Percentiles rank a stretch among this genome's conserved stretches.
phyloP scores from a whole-genome alignment of 1,140 invertebrate genomes.

The Lamellibrachia luymesi region DNA sequence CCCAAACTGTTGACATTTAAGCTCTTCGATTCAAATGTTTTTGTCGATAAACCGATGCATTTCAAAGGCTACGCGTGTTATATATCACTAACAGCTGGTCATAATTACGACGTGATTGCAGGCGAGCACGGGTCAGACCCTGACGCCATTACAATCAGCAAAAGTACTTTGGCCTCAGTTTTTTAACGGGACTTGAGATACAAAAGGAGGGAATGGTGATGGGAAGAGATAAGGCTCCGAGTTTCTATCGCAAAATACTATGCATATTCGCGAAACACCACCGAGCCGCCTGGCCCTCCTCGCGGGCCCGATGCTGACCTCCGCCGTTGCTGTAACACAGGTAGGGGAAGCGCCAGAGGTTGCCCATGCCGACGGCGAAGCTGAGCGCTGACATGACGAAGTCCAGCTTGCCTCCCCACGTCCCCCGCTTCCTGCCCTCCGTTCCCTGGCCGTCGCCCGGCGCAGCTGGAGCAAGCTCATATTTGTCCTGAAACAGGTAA shows the following conservation, averaged over 20 bases:
- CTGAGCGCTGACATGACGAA: conserved; percentile 70
- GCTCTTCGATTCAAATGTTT: not conserved
- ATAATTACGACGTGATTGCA: not conserved
- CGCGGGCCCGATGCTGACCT: conserved; percentile 41
- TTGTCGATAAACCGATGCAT: not conserved
- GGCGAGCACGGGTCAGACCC: not conserved
- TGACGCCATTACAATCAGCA: not conserved
- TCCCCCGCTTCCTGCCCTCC: conserved; percentile 29
- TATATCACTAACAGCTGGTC: not conserved
- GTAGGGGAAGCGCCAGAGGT: conserved; percentile 78
- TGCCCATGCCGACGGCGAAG: conserved; percentile 66
- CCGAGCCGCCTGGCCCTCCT: no score
- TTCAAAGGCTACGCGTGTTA: not conserved
- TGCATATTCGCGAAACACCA: not conserved
- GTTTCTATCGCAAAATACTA: not conserved
- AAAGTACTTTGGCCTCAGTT: not conserved
- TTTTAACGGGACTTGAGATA: not conserved
- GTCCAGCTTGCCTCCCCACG: conserved; percentile 80
- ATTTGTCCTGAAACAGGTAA: not conserved
- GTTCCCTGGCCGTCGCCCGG: not conserved
- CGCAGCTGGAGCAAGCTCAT: not conserved
- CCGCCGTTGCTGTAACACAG: conserved; percentile 64
- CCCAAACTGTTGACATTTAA: not conserved
- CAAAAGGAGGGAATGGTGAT: no score
- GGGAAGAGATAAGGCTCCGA: not conserved